Evolutionary conservation across 2,797 vertebrate genomes (phyloP).

Genomic region (Helostoma temminkii): DNA sequence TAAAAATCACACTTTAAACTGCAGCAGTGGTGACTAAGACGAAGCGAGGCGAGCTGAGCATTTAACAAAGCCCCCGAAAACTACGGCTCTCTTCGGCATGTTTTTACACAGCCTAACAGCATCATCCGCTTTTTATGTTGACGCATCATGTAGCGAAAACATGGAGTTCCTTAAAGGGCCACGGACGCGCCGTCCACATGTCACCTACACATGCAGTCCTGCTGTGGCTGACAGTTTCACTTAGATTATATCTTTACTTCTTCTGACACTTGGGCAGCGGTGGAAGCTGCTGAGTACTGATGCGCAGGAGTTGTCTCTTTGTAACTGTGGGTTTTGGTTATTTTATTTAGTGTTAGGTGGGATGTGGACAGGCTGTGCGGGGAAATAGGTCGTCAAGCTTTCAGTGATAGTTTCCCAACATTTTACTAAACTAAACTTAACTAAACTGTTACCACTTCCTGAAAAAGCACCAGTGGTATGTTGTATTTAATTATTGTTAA

Average conservation of each 20-base stretch:
- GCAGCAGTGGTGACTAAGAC: neutral
- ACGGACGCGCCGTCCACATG: constrained; percentile 74
- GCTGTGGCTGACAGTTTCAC: constrained; percentile 66
- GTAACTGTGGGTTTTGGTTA: neutral
- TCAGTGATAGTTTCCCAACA: neutral
- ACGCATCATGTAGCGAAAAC: constrained; percentile 88
- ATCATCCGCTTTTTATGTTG: constrained; percentile 87
- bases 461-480: neutral
- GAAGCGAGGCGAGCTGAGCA: neutral
- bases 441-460: neutral
- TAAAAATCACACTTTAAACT: constrained; percentile 27
- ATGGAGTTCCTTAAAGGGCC: constrained; percentile 92
- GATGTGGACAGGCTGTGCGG: neutral
- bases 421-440: too few species aligned
- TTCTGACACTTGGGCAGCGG: constrained; percentile 45
- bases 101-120: constrained; percentile 85
- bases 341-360: too few species aligned
- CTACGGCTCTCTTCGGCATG: constrained; percentile 77
- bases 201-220: constrained; percentile 54
- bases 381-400: too few species aligned
- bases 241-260: constrained; percentile 46
- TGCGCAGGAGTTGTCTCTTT: neutral
- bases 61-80: constrained; percentile 56
- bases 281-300: constrained; percentile 6
- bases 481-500: too few species aligned